Evolutionary conservation across 2,888 invertebrate genomes (phyloP), one percentile per base, ranked within the genome.

Genomic region (Coenonympha glycerion): DNA sequence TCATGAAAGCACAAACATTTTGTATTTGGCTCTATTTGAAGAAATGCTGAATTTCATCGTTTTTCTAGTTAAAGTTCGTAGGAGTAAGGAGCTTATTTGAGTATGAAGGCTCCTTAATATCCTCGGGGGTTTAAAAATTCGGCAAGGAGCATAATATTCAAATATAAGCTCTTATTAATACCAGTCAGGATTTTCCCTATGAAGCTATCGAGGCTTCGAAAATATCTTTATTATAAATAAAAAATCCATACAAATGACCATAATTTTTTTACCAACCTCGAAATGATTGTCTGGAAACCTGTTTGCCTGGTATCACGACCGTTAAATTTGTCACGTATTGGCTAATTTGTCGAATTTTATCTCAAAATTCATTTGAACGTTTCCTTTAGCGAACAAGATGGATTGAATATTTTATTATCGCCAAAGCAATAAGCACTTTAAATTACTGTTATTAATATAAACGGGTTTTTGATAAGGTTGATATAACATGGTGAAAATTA

Each of bases 241-340:
- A 39, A 39, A 39, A 24, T 39, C 24, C 15, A 24, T 39, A 39
- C 24, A 24, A 24, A 24, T 39, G 24, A 6, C 21, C 31, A 9
- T 44, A 13, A 33, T 22, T 44, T 44, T 33, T 44, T 15, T 44
- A 22, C 8, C 19, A 13, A 44, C 8, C 9, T 31, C 31, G 44
- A 44, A 31, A 44, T 44, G 33, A 31, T 39, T 39, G 39, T 44
- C n/a, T 22, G 44, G 22, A 44, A 44, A 44, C 44, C 44, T 8
- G 44, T 44, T 13, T 9, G 13, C 3, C 44, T 21, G 31, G 44
- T 44, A 22, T 31, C 15, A 31, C 21, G 2, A 31, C 44, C 44
- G 44, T 33, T 44, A 44, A 31, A 33, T 44, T 44, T 44, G 44
- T 44, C 44, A 44, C 31, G 44, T 44, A 33, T 44, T 22, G 13